Conservation (phyloP, 2,888 invertebrate species). For the Drosophila crucigera region DNA sequence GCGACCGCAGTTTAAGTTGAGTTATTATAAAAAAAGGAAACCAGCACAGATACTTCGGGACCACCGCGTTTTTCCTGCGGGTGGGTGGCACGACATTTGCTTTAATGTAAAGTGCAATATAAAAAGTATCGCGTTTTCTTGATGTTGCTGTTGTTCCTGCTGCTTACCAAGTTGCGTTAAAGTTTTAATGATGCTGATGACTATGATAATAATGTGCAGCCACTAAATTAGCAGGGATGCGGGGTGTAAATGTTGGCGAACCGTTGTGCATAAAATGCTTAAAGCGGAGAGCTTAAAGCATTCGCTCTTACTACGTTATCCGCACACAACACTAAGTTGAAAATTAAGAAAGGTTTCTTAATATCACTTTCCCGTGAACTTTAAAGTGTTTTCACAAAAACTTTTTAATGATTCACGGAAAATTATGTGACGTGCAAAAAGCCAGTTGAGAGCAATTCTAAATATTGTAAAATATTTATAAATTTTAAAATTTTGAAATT, state of each 20-base stretch:
- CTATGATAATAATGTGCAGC: constrained; percentile 81
- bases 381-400: neutral
- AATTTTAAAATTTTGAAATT: too few relatives aligned
- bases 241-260: constrained; percentile 31
- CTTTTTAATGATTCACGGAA: neutral
- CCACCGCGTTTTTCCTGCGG: neutral
- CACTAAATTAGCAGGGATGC: constrained; percentile 76
- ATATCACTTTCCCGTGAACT: neutral
- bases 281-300: constrained; percentile 28
- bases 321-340: neutral
- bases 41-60: constrained; percentile 8
- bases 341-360: constrained; percentile 3
- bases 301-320: constrained; percentile 1
- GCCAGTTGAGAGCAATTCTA: neutral
- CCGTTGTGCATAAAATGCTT: constrained; percentile 44
- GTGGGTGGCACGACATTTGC: constrained; percentile 62
- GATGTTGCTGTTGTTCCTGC: constrained; percentile 21
- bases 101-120: constrained; percentile 81
- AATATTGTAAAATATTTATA: neutral
- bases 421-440: neutral
- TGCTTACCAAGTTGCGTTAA: constrained; percentile 75
- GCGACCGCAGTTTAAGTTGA: constrained; percentile 75
- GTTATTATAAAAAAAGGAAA: constrained; percentile 61
- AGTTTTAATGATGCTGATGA: constrained; percentile 82
- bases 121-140: constrained; percentile 74